Evolutionary conservation across 2,888 invertebrate species (phyloP), one percentile per base, ranked within the genome.

Genomic region (Chaetogeoica ovagalla): DNA sequence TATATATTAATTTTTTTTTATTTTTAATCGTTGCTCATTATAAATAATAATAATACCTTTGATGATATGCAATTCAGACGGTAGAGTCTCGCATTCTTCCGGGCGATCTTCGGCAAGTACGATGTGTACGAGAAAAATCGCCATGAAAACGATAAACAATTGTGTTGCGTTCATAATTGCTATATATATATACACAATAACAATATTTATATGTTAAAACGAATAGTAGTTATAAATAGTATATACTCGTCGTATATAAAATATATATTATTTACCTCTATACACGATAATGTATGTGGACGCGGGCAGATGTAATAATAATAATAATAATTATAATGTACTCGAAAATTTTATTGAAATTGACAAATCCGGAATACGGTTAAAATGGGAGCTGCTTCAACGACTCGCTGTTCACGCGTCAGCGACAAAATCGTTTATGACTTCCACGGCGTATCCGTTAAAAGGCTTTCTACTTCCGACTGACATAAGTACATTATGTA

Each of bases 21-120:
- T 30, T 4, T 2, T 2, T 30, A 30, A 4, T 30, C 30, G 30
- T 30, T 30, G 30, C 4, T 30, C 30, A 4, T 4, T 30, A 30
- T 30, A 30, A 30, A 30, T 30, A 30, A 30, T 30, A 30, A 30
- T 30, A 30, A 83, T 87, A 93, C 93, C 93, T 90, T 96, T 96
- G 71, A 92, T 93, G 82, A 96, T 88, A 86, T 95, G 94, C 85
- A 96, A 92, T 87, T 95, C 94, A 13, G 94, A 93, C 74, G 93
- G 92, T 81, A 95, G 87, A 4, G 94, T 94, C 87, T 95, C 95
- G 86, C 95, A 96, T 83, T 90, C 91, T 87, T 94, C 94, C 65
- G 62, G 70, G 23, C 57, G 60, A 23, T 79, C 63, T 62, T 79
- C 71, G 13, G 79, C 70, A 15, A 77, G 37, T 19, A 77, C 66